Evolutionary conservation across 2,888 invertebrate genomes (phyloP), one percentile per base, ranked within the genome.

Genomic region (Aleiodes alternator): DNA sequence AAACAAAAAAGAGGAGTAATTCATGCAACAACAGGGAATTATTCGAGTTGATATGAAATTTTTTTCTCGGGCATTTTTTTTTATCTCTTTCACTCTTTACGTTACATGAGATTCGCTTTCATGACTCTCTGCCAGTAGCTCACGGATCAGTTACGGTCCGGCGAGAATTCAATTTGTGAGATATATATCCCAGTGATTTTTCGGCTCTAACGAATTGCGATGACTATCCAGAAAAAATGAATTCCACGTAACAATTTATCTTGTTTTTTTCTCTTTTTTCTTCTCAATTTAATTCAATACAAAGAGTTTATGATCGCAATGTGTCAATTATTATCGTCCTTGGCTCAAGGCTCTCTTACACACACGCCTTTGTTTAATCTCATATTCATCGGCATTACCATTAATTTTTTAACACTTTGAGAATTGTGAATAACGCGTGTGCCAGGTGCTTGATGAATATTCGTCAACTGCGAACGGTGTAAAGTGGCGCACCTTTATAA

Each of bases 391-490:
- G 16, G 43, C 64, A 64, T 48, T 64, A 64, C 16, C 43, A 64
- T 64, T 64, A 23, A 38, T 64, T 64, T 64, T 43, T 64, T 68
- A 68, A 48, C 64, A 64, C 64, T 64, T 64, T 64, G 64, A 43
- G 64, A 11, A 64, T 64, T 64, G 61, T 61, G 38, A 61, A 64
- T 43, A 64, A 12, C 16, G 64, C 23, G 48, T 48, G 43, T 43
- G 11, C 64, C 75, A 75, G 75, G 75, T 75, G 75, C 59, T 61
- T 70, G 70, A 75, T 75, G 55, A 75, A 75, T 75, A 61, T 59
- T 34, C 70, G 61, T 64, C 70, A 55, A 51, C 50, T 64, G 14
- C 31, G 64, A 64, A 23, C 64, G 66, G 50, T 71, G 64, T 55
- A 64, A 56, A 66, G 70, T 56, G 64, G 71, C 55, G 71, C 56